These are phyloP conservation scores for Vultur gryphus DNA, from an alignment of 2,797 vertebrate genomes.

Conservation along the genomic window DNA sequence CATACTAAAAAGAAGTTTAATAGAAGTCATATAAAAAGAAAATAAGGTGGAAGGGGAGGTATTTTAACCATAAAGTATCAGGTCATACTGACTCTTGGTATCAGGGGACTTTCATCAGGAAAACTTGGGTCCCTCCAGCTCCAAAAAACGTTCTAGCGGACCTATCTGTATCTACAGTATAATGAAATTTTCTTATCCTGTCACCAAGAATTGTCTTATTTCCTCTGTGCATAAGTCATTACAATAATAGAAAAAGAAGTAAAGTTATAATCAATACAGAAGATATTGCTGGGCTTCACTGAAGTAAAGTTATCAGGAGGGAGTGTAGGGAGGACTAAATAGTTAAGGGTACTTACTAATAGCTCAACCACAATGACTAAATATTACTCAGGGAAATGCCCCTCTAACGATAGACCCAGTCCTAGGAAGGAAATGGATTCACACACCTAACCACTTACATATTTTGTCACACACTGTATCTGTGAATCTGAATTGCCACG, in stretches of 20 bases:
- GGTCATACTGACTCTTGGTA: not conserved
- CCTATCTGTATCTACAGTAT: not conserved
- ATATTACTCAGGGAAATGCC: not conserved
- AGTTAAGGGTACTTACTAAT: not conserved
- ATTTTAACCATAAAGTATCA: not conserved
- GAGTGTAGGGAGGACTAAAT: not conserved
- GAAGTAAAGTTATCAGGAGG: not conserved
- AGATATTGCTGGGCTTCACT: not conserved
- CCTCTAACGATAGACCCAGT: not conserved
- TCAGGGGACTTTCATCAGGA: not conserved
- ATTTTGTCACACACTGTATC: not conserved
- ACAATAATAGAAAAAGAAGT: not conserved
- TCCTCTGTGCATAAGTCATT: not conserved
- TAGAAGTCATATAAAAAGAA: not conserved
- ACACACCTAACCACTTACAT: not conserved
- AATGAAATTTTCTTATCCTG: not conserved
- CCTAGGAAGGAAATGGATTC: slow-evolving; percentile 8
- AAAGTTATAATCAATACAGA: not conserved
- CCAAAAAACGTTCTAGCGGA: not conserved
- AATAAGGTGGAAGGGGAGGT: not conserved
- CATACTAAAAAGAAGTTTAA: not conserved
- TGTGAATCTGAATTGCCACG: not conserved
- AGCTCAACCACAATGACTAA: not conserved
- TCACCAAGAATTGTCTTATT: not conserved
- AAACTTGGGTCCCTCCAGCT: not conserved